A percentile compares a stretch with the other conserved stretches of the same genome.
Conservation (phyloP, 2,797 vertebrate species). For the Sylvilagus floridanus region DNA sequence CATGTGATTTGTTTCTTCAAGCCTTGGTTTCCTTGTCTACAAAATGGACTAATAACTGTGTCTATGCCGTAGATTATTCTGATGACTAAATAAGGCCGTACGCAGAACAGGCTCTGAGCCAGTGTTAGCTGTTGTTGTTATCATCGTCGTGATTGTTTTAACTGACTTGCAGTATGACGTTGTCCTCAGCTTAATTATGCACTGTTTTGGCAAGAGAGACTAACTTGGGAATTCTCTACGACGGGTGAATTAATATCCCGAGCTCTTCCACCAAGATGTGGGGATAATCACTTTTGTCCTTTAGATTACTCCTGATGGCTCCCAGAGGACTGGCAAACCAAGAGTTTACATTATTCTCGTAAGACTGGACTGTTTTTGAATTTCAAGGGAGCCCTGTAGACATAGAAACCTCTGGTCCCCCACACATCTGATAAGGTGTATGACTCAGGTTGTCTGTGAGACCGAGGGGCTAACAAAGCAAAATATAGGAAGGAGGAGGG, state of each 20-base stretch:
- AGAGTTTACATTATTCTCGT: conserved; percentile 30
- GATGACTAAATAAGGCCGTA: neutral
- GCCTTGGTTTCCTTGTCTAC: conserved; percentile 1
- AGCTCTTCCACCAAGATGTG: conserved; percentile 56
- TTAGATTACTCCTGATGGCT: conserved; percentile 33
- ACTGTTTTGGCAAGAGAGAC: conserved; percentile 55
- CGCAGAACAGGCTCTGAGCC: neutral
- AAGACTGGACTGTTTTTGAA: conserved; percentile 48
- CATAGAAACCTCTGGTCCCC: neutral
- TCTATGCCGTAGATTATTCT: neutral
- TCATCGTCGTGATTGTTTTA: neutral
- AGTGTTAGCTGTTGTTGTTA: neutral
- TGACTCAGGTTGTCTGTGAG: neutral
- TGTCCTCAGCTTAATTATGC: conserved; percentile 31
- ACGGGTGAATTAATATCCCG: conserved; percentile 61
- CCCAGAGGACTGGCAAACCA: conserved; percentile 67
- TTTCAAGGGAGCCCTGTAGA: conserved; percentile 43
- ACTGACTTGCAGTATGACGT: neutral
- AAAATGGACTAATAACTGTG: neutral
- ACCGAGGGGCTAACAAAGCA: neutral
- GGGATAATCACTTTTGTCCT: conserved; percentile 60
- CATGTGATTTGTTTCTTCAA: neutral
- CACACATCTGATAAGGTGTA: neutral
- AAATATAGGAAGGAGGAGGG: neutral
- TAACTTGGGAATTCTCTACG: conserved; percentile 62